Conservation (phyloP, 2,888 invertebrate species). For the Pecten maximus region DNA sequence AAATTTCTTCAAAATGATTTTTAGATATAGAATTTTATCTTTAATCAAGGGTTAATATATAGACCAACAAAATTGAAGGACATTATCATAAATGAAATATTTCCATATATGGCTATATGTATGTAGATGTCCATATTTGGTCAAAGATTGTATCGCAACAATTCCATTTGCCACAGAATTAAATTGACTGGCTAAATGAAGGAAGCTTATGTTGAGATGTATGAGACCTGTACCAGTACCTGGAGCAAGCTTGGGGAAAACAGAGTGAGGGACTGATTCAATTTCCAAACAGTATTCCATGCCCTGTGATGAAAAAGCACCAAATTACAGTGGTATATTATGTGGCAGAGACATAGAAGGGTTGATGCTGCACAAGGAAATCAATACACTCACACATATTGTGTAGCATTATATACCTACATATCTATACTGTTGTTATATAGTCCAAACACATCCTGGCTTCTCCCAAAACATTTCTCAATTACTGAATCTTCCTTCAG, state of each 20-base stretch:
- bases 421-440: conserved; percentile 25
- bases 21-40: not conserved
- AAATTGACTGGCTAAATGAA: conserved; percentile 11
- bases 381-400: conserved; percentile 32
- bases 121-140: conserved; percentile 20
- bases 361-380: conserved; percentile 26
- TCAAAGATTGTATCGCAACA: conserved; percentile 6
- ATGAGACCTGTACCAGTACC: not conserved
- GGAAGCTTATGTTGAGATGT: not conserved
- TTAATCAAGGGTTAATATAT: not conserved
- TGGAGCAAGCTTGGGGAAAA: conserved; percentile 25
- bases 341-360: conserved; percentile 27
- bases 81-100: not conserved
- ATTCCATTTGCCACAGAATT: not conserved
- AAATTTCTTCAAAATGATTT: not conserved
- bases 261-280: conserved; percentile 19
- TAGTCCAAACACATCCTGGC: conserved; percentile 13
- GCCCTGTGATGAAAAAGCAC: conserved; percentile 40
- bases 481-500: conserved; percentile 11
- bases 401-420: conserved; percentile 30
- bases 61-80: conserved; percentile 5
- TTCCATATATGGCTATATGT: conserved; percentile 17
- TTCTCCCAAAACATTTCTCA: conserved; percentile 15
- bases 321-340: conserved; percentile 35
- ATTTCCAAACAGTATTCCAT: conserved; percentile 44